Evolutionary conservation across 2,888 invertebrate genomes (phyloP).

Genomic region (Diarsia mendica): DNA sequence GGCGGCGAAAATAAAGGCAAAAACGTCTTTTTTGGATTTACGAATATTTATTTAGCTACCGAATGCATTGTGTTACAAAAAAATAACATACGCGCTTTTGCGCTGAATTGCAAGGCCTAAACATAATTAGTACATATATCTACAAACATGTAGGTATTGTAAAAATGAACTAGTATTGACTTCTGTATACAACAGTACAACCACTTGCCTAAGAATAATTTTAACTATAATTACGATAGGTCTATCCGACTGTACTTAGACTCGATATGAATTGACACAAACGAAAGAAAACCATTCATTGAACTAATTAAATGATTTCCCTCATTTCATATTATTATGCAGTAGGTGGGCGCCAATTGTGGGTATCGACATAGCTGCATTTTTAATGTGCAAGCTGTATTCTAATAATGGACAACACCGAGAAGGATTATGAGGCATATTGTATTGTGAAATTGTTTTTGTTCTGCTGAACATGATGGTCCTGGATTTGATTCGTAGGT

Average conservation of each 20-base stretch:
- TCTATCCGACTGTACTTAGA: slow-evolving; percentile 74
- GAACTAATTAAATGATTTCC: slow-evolving; percentile 58
- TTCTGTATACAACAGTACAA: slow-evolving; percentile 67
- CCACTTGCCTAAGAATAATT: slow-evolving; percentile 82
- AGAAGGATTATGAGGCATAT: not conserved
- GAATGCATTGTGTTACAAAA: not conserved
- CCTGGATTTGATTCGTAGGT: not conserved
- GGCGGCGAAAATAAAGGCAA: slow-evolving; percentile 23
- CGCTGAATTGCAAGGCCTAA: not conserved
- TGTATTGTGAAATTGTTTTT: not conserved
- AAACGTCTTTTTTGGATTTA: not conserved
- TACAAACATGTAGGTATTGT: no score
- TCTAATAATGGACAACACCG: not conserved
- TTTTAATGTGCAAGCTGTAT: not conserved
- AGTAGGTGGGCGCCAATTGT: not conserved
- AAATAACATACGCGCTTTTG: not conserved
- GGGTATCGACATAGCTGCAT: not conserved
- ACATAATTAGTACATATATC: no score
- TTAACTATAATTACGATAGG: slow-evolving; percentile 81
- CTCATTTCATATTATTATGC: slow-evolving; percentile 34
- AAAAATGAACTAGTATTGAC: no score
- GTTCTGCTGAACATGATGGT: not conserved
- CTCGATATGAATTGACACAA: slow-evolving; percentile 73
- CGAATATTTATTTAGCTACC: not conserved
- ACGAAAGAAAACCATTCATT: slow-evolving; percentile 45